Evolutionary conservation across 2,888 invertebrate genomes (phyloP), one percentile per base, ranked within the genome.

Genomic region (Chalcosyrphus nemorum): DNA sequence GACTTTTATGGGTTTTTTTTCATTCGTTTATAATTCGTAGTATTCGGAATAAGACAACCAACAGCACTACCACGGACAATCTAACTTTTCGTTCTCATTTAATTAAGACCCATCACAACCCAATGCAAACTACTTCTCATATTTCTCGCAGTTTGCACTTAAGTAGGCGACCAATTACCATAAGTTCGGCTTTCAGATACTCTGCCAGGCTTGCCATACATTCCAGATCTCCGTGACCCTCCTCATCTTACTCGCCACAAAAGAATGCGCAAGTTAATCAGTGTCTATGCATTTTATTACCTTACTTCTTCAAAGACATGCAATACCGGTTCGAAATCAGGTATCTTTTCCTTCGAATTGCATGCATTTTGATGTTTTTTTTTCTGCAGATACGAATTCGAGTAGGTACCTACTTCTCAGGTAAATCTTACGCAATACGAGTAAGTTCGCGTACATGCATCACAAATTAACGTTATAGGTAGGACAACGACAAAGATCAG

Each of bases 341-440:
- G 38, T 38, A 38, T 15, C 35, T 19, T 27, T 41, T 45, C n/a
- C 29, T 17, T 6, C 15, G 29, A 59, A 9, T 4, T 11, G 3
- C 11, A 15, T 13, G 1, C 43, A 29, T 27, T 11, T 41, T 4
- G 1, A 4, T 4, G 21, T 21, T 4, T n/a, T n/a, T n/a, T n/a
- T n/a, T n/a, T n/a, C n/a, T n/a, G n/a, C n/a, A n/a, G n/a, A n/a
- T n/a, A n/a, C n/a, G n/a, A n/a, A n/a, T n/a, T n/a, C n/a, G n/a
- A n/a, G n/a, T n/a, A n/a, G n/a, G n/a, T n/a, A n/a, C n/a, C n/a
- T 15, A 11, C 24, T 7, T 19, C 38, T 17, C 17, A 45, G 35
- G 45, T 24, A 15, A 24, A 11, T 68, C 43, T 68, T 68, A 27
- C 56, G 43, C 32, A 70, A 70, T 24, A 56, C 11, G 32, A 68